Evolutionary conservation across 2,797 vertebrate species (phyloP).

Genomic region (Danio albolineatus): DNA sequence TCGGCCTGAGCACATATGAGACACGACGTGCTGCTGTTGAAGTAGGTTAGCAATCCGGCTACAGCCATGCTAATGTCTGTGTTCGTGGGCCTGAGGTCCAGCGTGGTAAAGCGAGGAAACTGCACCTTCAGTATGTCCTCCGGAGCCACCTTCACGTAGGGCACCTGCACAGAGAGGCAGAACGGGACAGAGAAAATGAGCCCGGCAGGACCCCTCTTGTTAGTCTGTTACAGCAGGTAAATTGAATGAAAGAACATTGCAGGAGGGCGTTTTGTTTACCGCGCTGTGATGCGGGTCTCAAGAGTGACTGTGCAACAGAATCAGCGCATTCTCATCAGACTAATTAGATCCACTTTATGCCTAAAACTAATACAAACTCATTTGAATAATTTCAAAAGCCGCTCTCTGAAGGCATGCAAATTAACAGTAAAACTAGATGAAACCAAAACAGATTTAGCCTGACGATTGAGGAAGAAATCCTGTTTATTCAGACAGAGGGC

Average conservation of each 20-base stretch:
- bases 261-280: conserved; percentile 39
- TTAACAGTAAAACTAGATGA: conserved; percentile 41
- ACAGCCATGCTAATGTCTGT: conserved; percentile 95
- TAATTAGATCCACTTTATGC: conserved; percentile 48
- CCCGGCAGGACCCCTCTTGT: conserved; percentile 6
- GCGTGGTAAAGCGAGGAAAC: conserved; percentile 95
- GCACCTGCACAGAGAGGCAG: conserved; percentile 81
- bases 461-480: neutral
- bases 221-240: conserved; percentile 18
- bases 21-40: conserved; percentile 95
- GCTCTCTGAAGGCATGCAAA: conserved; percentile 49
- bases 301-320: conserved; percentile 13
- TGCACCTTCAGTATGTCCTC: conserved; percentile 97
- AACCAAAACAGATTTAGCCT: conserved; percentile 25
- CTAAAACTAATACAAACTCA: conserved; percentile 51
- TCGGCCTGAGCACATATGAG: conserved; percentile 98
- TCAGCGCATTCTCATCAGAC: conserved; percentile 46
- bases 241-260: conserved; percentile 35
- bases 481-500: conserved; percentile 9
- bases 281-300: conserved; percentile 3
- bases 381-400: conserved; percentile 57
- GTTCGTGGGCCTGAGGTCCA: conserved; percentile 97
- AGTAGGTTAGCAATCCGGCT: conserved; percentile 93
- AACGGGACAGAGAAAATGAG: conserved; percentile 13
- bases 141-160: conserved; percentile 96